These are phyloP conservation scores for Rhodeus uyekii DNA, from an alignment of 2,797 vertebrate genomes.

Conservation along the genomic window DNA sequence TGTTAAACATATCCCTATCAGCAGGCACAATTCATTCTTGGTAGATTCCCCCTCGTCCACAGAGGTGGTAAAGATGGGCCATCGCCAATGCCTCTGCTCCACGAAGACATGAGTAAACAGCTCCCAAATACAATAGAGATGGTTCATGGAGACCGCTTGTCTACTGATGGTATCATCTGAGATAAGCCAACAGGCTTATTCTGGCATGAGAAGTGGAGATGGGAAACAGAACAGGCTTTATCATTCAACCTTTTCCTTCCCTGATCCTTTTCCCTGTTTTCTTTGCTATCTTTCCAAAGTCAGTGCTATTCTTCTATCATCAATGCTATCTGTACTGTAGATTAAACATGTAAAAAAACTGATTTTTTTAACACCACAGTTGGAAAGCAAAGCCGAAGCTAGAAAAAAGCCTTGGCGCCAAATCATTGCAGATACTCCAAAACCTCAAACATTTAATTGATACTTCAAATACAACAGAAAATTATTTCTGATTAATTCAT, in stretches of 20 bases:
- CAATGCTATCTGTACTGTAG: slow-evolving; percentile 1
- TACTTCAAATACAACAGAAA: not conserved
- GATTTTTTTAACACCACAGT: not conserved
- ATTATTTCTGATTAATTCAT: not conserved
- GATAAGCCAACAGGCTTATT: slow-evolving; percentile 32
- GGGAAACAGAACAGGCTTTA: slow-evolving; percentile 22
- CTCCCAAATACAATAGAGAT: slow-evolving; percentile 25
- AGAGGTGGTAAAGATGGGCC: not conserved
- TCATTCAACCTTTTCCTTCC: slow-evolving; percentile 31
- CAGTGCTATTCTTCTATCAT: slow-evolving; percentile 8
- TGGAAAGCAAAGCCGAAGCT: not conserved
- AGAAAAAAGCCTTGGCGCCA: not conserved
- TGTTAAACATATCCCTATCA: not conserved
- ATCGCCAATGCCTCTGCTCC: not conserved
- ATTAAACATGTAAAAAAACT: not conserved
- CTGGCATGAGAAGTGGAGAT: slow-evolving; percentile 21
- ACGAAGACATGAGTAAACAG: not conserved
- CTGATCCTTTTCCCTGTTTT: slow-evolving; percentile 8
- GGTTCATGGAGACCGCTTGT: not conserved
- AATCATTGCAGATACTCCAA: not conserved
- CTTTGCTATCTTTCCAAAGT: slow-evolving; percentile 20
- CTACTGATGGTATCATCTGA: slow-evolving; percentile 25
- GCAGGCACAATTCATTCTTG: not conserved
- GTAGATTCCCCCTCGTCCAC: not conserved
- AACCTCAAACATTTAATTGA: not conserved